Conservation (phyloP, 1,140 invertebrate genomes). For the Notospermus geniculatus region DNA sequence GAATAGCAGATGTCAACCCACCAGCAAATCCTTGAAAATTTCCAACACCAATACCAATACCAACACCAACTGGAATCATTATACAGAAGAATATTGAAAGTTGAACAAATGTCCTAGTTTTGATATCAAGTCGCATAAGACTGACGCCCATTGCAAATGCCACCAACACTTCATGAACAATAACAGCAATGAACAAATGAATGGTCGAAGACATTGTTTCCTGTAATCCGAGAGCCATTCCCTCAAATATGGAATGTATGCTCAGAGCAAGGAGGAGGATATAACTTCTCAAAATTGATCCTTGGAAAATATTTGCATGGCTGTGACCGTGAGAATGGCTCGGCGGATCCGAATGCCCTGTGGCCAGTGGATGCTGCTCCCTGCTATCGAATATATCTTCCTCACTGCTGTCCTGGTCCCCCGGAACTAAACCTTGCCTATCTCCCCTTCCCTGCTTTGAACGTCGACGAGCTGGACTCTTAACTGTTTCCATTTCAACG, state of each 20-base stretch:
- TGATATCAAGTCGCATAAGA: conserved; percentile 62
- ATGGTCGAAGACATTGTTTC: conserved; percentile 63
- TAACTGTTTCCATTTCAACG: neutral
- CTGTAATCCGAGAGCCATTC: conserved; percentile 41
- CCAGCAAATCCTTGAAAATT: conserved; percentile 45
- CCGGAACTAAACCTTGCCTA: conserved; percentile 35
- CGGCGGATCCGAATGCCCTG: neutral
- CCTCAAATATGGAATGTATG: conserved; percentile 46
- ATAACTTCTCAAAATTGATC: conserved; percentile 39
- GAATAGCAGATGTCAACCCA: conserved; percentile 57
- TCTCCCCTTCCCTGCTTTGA: neutral
- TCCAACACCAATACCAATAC: conserved; percentile 61
- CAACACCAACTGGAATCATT: conserved; percentile 66
- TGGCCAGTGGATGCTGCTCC: conserved; percentile 5
- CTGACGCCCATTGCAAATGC: conserved; percentile 73
- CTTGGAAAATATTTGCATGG: neutral
- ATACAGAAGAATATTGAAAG: conserved; percentile 62
- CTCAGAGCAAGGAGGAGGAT: conserved; percentile 41
- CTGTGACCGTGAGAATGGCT: conserved; percentile 4
- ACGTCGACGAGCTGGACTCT: neutral
- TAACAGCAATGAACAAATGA: conserved; percentile 63
- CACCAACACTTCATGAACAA: conserved; percentile 73
- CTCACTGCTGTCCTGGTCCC: conserved; percentile 39
- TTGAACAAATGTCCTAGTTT: conserved; percentile 56
- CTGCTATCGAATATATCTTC: conserved; percentile 36